These are phyloP conservation scores for Steatornis caripensis DNA, from an alignment of 2,113 vertebrate genomes.

Conservation along the genomic window DNA sequence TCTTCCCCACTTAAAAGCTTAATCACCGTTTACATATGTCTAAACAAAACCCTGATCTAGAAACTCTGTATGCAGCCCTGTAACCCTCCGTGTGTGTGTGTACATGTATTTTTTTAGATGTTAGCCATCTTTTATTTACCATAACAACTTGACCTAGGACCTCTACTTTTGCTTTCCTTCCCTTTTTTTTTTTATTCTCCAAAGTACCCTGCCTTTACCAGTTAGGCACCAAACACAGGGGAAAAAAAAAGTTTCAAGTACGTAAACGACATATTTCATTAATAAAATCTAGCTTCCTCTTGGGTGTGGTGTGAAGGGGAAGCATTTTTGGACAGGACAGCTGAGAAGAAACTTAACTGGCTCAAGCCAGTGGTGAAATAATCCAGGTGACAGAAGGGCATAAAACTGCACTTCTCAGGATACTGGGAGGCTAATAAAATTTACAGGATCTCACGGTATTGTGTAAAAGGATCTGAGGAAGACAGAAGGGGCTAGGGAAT, in stretches of 20 bases:
- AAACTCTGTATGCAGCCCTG: not conserved
- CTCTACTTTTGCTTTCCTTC: not conserved
- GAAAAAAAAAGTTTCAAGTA: not conserved
- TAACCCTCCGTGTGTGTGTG: not conserved
- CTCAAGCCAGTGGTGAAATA: not conserved
- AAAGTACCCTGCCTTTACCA: not conserved
- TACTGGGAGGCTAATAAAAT: not conserved
- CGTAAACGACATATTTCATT: not conserved
- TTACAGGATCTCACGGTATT: not conserved
- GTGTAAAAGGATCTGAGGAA: not conserved
- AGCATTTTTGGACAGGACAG: not conserved
- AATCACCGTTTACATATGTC: not conserved
- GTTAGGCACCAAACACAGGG: not conserved
- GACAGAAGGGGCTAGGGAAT: not conserved
- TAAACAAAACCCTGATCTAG: not conserved
- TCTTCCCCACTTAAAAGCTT: not conserved
- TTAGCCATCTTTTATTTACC: not conserved
- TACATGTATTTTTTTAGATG: not conserved
- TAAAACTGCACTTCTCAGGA: not conserved
- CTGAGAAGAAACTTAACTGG: not conserved
- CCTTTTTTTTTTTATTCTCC: too few relatives aligned
- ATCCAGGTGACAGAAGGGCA: not conserved
- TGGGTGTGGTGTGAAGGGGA: not conserved
- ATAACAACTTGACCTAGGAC: not conserved
- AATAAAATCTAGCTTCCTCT: not conserved